Evolutionary conservation across 2,113 vertebrate genomes (phyloP).

Genomic region (Trogon surrucura): DNA sequence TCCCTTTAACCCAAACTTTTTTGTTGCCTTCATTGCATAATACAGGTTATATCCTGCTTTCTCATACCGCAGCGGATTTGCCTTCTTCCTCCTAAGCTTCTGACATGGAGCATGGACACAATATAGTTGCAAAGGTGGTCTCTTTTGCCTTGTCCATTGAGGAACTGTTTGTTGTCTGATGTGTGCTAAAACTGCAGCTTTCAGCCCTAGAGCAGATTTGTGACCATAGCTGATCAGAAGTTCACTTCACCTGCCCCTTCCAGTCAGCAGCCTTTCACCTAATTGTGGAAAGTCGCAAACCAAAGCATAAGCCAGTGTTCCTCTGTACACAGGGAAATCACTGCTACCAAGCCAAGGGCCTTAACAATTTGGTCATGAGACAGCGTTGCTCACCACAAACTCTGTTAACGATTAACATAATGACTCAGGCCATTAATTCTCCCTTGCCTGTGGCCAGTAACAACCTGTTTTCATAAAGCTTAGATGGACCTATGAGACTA

Average conservation of each 20-base stretch:
- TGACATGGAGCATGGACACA: background rate
- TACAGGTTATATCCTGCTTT: background rate
- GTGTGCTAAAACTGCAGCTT: background rate
- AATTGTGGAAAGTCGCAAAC: background rate
- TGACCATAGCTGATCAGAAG: background rate
- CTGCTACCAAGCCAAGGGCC: background rate
- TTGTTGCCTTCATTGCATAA: background rate
- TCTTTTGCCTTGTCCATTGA: background rate
- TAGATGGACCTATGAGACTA: background rate
- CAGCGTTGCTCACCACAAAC: accelerated
- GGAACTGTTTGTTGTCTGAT: background rate
- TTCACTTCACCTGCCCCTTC: background rate
- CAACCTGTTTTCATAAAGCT: background rate
- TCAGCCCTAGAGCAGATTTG: background rate
- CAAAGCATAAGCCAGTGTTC: background rate
- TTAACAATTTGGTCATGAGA: background rate
- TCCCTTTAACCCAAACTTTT: background rate
- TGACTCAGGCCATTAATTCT: background rate
- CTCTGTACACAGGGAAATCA: background rate
- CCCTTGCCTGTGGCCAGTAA: background rate
- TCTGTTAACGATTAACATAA: background rate
- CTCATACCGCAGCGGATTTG: background rate
- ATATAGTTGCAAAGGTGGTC: background rate
- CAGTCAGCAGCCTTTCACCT: background rate
- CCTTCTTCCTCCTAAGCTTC: background rate